A percentile compares a stretch with the other conserved stretches of the same genome.
These are phyloP conservation scores for Plebejus argus DNA, from an alignment of 2,888 invertebrate species.

Conservation along the genomic window DNA sequence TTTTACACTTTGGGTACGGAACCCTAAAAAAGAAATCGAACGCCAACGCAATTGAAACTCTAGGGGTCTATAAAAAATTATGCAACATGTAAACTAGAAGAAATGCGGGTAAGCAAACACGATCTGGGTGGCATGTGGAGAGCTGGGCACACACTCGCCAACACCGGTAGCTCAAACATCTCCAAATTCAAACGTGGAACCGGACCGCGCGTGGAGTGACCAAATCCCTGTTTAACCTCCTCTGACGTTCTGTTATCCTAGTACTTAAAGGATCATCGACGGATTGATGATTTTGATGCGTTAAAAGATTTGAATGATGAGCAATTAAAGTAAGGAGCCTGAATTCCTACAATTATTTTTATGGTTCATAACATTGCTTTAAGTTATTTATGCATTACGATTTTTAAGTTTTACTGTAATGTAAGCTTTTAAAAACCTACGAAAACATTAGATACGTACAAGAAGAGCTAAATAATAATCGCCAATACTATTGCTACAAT, in stretches of 20 bases:
- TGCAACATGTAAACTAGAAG: constrained; percentile 45
- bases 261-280: not conserved
- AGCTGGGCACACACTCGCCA: constrained; percentile 70
- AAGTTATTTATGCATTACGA: too few species aligned
- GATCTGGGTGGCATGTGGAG: constrained; percentile 71
- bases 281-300: not conserved
- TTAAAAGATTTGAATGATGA: not conserved
- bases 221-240: constrained; percentile 6
- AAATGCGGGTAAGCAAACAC: constrained; percentile 49
- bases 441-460: too few species aligned
- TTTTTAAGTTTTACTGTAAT: too few species aligned
- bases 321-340: not conserved
- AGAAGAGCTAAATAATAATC: too few species aligned
- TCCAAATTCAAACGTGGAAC: constrained; percentile 54
- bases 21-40: constrained; percentile 18
- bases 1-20: too few species aligned
- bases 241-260: not conserved
- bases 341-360: too few species aligned
- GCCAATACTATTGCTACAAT: too few species aligned
- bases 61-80: constrained; percentile 43
- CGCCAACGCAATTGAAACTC: constrained; percentile 7
- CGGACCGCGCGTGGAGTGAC: constrained; percentile 29
- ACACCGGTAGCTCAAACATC: constrained; percentile 76
- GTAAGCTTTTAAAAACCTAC: too few species aligned
- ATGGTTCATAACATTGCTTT: too few species aligned